Evolutionary conservation across 2,888 invertebrate genomes (phyloP), one percentile per base, ranked within the genome.

Genomic region (Megamerina dolium): DNA sequence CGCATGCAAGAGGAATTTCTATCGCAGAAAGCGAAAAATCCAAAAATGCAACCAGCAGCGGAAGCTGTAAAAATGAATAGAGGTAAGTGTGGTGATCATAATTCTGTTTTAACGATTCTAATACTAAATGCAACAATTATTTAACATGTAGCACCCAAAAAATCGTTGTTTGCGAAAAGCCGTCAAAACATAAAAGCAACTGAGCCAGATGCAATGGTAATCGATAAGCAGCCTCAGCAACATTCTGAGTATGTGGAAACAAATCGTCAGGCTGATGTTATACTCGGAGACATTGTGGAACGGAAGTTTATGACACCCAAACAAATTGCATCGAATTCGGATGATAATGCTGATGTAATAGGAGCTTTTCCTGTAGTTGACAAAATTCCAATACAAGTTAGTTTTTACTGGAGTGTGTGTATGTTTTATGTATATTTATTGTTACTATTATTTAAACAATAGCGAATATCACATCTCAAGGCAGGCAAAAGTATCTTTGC

Each of bases 1-100:
- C 77, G 76, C 44, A 79, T 85, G 77, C 86, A 88, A 63, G 78
- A 81, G 55, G 82, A 83, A 51, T 88, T 83, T 61, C 63, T 82
- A 16, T 73, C 65, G 30, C 74, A 80, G 51, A 77, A 76, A 48
- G 61, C 64, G 9, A 75, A 75, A 46, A 77, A 78, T 53, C 74
- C 75, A 19, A 71, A 72, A 36, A 66, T 79, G 40, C 73, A 77
- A 46, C 79, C 83, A 3, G 77, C 85, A 1, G 85, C 83, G 1
- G 78, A 78, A 59, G 74, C 46, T 73, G 77, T 67, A 52, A 64
- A 58, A 45, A 41, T 63, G n/a, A 56, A 61, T 1, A 62, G 60
- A 52, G 56, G 70, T 68, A 47, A 51, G 53, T 39, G 14, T 4
- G 16, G 9, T 8, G 35, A 20, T n/a, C 14, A n/a, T 37, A 13